phyloP scores from a whole-genome alignment of 2,888 invertebrate species.

The Oasisia sp. region DNA sequence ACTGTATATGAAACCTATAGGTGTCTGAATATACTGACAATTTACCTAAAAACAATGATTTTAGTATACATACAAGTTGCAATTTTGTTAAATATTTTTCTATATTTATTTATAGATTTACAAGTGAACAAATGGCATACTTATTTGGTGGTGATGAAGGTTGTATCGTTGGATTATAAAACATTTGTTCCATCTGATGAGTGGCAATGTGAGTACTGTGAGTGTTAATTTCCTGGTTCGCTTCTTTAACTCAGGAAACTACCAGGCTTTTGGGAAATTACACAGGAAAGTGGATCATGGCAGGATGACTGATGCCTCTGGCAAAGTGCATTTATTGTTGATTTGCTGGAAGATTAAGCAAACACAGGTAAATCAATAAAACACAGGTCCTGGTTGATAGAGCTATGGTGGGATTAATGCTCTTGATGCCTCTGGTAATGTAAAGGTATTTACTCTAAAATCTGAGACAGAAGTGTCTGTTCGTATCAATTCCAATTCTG shows the following conservation, averaged over 20 bases:
- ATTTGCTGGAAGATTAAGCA: neutral
- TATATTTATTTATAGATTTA: neutral
- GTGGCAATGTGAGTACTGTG: neutral
- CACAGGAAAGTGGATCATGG: neutral
- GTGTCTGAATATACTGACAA: no score
- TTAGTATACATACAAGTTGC: no score
- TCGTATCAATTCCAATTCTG: no score
- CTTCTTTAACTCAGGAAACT: neutral
- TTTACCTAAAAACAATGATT: no score
- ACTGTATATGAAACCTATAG: no score
- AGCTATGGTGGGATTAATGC: no score
- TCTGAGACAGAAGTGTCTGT: no score
- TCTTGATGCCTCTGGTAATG: no score
- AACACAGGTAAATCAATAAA: neutral
- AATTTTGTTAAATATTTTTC: neutral
- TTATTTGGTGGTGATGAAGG: neutral
- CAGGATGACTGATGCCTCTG: neutral
- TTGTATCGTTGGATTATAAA: neutral
- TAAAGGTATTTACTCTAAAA: no score
- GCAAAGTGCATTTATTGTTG: neutral
- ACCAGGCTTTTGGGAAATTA: neutral
- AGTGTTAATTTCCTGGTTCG: neutral
- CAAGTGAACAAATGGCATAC: neutral
- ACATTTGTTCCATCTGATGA: neutral
- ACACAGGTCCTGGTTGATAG: neutral